Base-by-base conservation (phyloP, 2,888 invertebrate genomes). In the Cerastis rubricosa region DNA sequence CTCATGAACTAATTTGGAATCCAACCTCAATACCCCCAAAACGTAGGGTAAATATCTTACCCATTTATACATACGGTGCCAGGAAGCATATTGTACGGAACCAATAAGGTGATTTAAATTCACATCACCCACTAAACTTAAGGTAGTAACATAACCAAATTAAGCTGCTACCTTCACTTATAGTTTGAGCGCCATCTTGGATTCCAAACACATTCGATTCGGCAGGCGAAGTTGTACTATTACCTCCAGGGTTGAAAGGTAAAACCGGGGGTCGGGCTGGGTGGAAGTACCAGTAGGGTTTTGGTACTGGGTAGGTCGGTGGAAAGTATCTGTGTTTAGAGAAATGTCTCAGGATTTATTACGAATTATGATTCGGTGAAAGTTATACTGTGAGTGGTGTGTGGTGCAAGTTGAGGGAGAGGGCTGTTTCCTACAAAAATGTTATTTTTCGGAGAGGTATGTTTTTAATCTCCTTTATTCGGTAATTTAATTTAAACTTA, bases 291-390 rank as follows among this genome's bases (percentile, higher is more conserved):
- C 76, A n/a, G 11, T 1, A 47, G 40, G 76, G 29, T 64, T n/a
- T n/a, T 63, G 40, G n/a, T 14, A 25, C 67, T 47, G 63, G 40
- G 74, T 64, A 71, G 69, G 35, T 51, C 59, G 64, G 67, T 63
- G 25, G 74, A 83, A 77, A 84, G 87, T 79, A 70, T 66, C 76
- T 68, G 78, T 87, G 84, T 89, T 87, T 87, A 86, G 85, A 83
- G 83, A 89, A 90, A 88, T 91, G 87, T 88, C 85, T 85, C 78
- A 79, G 83, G 88, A 85, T 89, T 90, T 89, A 90, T 88, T 88
- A 87, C 87, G 85, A 92, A 90, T 92, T 92, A 91, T 90, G 88
- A 91, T 90, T 90, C 87, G 82, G 83, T 81, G 84, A 88, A 90
- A 92, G 88, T 91, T 91, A 86, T 78, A 85, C 83, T 84, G 73